Evolutionary conservation across 2,113 vertebrate species (phyloP).

Genomic region (Corvus moneduloides): DNA sequence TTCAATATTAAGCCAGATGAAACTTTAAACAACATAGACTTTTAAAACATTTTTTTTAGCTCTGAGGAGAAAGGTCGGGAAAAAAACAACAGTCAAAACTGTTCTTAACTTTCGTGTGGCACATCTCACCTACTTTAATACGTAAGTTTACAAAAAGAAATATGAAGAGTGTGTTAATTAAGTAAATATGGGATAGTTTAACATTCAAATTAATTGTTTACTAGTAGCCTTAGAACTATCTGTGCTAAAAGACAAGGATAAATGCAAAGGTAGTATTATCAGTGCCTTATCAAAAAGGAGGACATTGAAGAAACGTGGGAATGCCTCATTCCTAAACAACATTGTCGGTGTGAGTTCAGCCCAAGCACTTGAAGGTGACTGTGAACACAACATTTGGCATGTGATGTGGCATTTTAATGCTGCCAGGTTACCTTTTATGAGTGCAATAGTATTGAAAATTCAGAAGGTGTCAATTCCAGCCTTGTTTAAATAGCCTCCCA

Average conservation of each 20-base stretch:
- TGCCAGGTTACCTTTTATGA: not conserved
- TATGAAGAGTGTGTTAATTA: not conserved
- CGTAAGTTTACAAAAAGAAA: not conserved
- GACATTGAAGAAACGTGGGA: not conserved
- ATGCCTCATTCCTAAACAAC: not conserved
- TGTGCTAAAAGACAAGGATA: not conserved
- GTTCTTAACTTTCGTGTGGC: not conserved
- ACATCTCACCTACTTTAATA: not conserved
- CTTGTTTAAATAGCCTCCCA: not conserved
- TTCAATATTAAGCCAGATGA: not conserved
- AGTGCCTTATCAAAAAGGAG: not conserved
- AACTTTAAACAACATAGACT: not conserved
- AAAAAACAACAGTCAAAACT: not conserved
- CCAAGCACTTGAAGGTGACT: not conserved
- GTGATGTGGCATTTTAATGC: not conserved
- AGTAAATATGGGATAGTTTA: not conserved
- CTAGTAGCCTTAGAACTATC: not conserved
- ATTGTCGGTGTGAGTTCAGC: not conserved
- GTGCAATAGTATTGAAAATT: not conserved
- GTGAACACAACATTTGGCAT: not conserved
- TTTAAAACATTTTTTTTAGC: not conserved
- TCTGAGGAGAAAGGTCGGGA: not conserved
- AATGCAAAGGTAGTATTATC: not conserved
- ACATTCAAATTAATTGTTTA: not conserved
- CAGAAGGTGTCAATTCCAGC: not conserved